A percentile compares a stretch with the other conserved stretches of the same genome.
These are phyloP conservation scores for Leptura quadrifasciata DNA, from an alignment of 2,888 invertebrate genomes.

Conservation along the genomic window DNA sequence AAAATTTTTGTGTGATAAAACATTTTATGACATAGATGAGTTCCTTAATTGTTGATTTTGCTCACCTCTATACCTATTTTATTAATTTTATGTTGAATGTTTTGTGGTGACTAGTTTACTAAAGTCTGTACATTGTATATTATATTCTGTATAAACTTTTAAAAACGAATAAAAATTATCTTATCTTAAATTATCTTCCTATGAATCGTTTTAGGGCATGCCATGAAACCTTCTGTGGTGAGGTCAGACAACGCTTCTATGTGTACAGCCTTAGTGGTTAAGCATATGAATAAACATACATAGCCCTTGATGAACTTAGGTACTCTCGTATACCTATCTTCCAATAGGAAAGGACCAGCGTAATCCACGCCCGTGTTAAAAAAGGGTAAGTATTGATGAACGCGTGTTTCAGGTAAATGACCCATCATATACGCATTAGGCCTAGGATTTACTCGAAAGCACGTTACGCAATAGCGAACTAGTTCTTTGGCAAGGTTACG, in stretches of 20 bases:
- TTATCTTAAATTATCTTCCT: too few relatives aligned
- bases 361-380: conserved; percentile 42
- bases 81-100: too few relatives aligned
- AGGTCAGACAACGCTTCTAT: conserved; percentile 56
- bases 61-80: too few relatives aligned
- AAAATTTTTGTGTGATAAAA: too few relatives aligned
- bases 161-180: too few relatives aligned
- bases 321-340: conserved; percentile 27
- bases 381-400: conserved; percentile 39
- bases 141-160: too few relatives aligned
- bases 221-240: too few relatives aligned
- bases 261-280: conserved; percentile 55
- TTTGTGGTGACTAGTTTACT: too few relatives aligned
- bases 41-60: too few relatives aligned
- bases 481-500: background rate
- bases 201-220: too few relatives aligned
- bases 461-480: conserved; percentile 42
- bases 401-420: conserved; percentile 38
- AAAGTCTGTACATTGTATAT: too few relatives aligned
- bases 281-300: conserved; percentile 44
- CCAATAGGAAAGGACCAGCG: conserved; percentile 45
- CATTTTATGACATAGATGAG: too few relatives aligned
- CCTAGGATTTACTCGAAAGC: conserved; percentile 42
- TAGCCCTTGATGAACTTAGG: conserved; percentile 40
- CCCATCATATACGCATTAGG: conserved; percentile 40